Conservation (phyloP, 1,140 invertebrate genomes). For the Doryteuthis pealeii region DNA sequence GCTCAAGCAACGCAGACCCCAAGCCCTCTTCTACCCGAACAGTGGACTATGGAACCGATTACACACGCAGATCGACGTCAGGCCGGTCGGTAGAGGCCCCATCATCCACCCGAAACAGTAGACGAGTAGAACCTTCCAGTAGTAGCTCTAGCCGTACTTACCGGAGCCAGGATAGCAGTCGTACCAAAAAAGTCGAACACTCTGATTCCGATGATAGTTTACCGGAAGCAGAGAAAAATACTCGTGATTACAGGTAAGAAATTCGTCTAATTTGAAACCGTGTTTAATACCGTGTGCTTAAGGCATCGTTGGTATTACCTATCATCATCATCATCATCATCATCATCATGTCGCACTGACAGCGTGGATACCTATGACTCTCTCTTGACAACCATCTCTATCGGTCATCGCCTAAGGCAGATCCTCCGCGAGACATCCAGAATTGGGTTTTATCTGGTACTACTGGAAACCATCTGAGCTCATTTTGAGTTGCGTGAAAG, state of each 20-base stretch:
- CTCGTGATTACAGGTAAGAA: constrained; percentile 21
- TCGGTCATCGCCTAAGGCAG: too few species aligned
- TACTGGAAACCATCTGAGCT: too few species aligned
- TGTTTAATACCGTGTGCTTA: too few species aligned
- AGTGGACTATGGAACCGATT: constrained; percentile 9
- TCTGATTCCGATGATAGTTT: constrained; percentile 49
- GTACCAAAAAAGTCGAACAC: constrained; percentile 25
- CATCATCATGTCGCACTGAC: too few species aligned
- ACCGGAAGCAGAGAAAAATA: constrained; percentile 49
- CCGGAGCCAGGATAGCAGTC: constrained; percentile 1
- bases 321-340: too few species aligned
- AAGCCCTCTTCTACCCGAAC: constrained; percentile 14
- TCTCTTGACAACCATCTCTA: too few species aligned
- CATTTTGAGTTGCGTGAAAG: too few species aligned
- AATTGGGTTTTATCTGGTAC: too few species aligned
- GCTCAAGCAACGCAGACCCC: constrained; percentile 17
- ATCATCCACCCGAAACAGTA: constrained; percentile 25
- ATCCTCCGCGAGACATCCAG: too few species aligned
- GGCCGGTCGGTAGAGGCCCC: not conserved
- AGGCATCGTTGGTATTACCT: too few species aligned
- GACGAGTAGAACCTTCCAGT: constrained; percentile 20
- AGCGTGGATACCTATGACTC: too few species aligned
- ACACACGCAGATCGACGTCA: not conserved
- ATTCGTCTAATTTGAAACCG: too few species aligned
- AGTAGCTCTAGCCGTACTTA: constrained; percentile 22